Base-by-base conservation (phyloP, 1,140 invertebrate species). In the Drosophila lini region DNA sequence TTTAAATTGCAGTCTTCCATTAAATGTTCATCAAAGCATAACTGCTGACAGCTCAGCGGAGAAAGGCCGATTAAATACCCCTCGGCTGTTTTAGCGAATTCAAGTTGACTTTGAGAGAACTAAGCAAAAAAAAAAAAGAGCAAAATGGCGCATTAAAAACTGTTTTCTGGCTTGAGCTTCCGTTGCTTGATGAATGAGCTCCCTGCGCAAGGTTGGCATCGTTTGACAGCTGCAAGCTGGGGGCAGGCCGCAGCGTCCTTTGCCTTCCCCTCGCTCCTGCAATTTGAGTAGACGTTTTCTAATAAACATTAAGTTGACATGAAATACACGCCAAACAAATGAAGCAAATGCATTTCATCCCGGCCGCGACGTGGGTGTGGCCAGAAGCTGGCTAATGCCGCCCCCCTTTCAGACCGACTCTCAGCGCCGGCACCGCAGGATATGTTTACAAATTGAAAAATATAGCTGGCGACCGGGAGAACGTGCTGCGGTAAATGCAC, bases 381-480 rank as follows among this genome's bases (percentile, higher is more conserved):
- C 74, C 79, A 82, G 56, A 80, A 80, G 78, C 71, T 73, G 74
- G 67, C 82, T 82, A 82, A 86, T 83, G 63, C 83, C 64, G 67
- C 40, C 62, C 45, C 59, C 55, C 41, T 63, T 74, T 65, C 53
- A 44, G 73, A 56, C 57, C 42, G 58, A 58, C 68, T 88, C 82
- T 80, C 76, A 79, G 44, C 63, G 63, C 59, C 80, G 68, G 62
- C 82, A 88, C 83, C 83, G 83, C 83, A 86, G 83, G 83, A 86
- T 86, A 86, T 88, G 83, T 86, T 88, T 88, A 88, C 83, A 86
- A 86, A 86, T 86, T 86, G 83, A 86, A 86, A 86, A 86, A 88
- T 88, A 88, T 86, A 82, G 83, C 83, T 62, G 63, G 80, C 83
- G 80, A 85, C 81, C 64, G 56, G 41, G 41, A 62, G 67, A 62